Base-by-base conservation (phyloP, 2,113 vertebrate genomes). In the Pygoscelis adeliae region DNA sequence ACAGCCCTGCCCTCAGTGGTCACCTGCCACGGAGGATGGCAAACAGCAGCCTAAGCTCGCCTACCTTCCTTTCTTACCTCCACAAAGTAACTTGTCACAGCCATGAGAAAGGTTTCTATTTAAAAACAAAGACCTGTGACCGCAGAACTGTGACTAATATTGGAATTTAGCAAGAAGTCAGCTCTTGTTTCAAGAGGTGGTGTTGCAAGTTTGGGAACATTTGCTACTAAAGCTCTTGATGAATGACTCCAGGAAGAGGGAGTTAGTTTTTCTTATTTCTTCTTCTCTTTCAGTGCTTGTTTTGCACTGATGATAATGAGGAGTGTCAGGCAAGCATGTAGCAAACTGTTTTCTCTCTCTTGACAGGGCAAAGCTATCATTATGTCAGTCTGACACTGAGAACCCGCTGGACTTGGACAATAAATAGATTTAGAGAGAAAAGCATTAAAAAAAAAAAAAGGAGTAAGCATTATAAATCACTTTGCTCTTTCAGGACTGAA, bases 111-210 rank as follows among this genome's bases (percentile, higher is more conserved):
- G 71, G 47, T 87, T 95, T 96, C 84, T 95, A 96, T 98, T 97
- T 96, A 95, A 95, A 96, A 97, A 97, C 82, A 97, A 96, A 98
- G 90, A 91, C 27, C 96, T 74, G 22, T 98, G 97, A 97, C 98
- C 88, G 92, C 98, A 98, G 98, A 98, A 98, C 99, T 99, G 98
- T 99, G 99, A 99, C 99, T 99, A 99, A 99, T 99, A 98, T 93
- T 96, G 99, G 99, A 99, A 99, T 99, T 99, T 99, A 99, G 99
- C 99, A 99, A 99, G 99, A 99, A 99, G 99, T 99, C 99, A 99
- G 99, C 99, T 99, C 99, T 97, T 96, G 99, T 99, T 99, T 99
- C 99, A 99, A 97, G 93, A 97, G 98, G 96, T 94, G 98, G 98
- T 98, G 98, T 99, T 98, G 98, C 98, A 98, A 99, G 97, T 98